Percentiles rank a stretch among this genome's conserved stretches.
These are phyloP conservation scores for Callocephalon fimbriatum DNA, from an alignment of 2,113 vertebrate genomes.

Conservation along the genomic window DNA sequence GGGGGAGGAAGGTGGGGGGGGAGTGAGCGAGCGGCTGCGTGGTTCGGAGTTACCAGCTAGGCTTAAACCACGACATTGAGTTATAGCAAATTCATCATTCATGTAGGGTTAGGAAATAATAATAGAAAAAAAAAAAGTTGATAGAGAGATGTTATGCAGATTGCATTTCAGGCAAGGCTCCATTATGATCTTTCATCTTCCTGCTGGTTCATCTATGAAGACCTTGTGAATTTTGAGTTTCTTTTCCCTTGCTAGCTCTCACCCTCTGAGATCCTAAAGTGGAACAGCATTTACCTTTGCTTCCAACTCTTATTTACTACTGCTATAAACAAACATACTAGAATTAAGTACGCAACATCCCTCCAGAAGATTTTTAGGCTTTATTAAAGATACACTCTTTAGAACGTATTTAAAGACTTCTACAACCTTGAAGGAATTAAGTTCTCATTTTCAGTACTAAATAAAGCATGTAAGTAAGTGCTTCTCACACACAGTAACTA, in stretches of 20 bases:
- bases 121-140: neutral
- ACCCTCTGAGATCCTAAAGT: neutral
- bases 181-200: neutral
- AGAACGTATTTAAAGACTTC: neutral
- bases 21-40: no score
- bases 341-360: neutral
- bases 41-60: no score
- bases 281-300: neutral
- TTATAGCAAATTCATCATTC: neutral
- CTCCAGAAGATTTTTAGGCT: neutral
- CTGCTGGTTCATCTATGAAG: neutral
- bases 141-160: neutral
- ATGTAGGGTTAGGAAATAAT: neutral
- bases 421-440: neutral
- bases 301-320: neutral
- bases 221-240: neutral
- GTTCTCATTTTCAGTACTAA: neutral
- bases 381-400: slow-evolving; percentile 35
- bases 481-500: neutral
- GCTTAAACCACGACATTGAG: no score
- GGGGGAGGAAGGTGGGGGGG: no score
- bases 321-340: neutral
- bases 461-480: neutral
- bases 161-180: neutral
- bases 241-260: neutral